These are phyloP conservation scores for Montifringilla adamsi DNA, from an alignment of 2,113 vertebrate genomes.

Conservation along the genomic window DNA sequence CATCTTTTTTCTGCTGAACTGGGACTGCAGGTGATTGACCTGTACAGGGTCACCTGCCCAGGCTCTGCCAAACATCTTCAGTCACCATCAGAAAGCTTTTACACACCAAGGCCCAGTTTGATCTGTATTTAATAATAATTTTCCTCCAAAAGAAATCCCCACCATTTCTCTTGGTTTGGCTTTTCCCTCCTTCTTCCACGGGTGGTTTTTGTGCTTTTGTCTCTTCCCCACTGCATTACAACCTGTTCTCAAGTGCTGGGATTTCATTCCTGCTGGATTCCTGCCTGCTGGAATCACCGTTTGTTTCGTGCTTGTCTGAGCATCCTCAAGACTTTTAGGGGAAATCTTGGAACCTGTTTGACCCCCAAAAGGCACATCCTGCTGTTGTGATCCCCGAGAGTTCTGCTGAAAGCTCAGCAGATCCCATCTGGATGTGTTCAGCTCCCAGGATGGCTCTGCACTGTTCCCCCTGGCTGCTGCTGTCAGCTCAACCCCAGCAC, in stretches of 20 bases:
- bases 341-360: neutral
- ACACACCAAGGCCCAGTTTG: neutral
- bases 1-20: neutral
- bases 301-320: neutral
- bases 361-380: neutral
- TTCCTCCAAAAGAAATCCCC: neutral
- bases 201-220: neutral
- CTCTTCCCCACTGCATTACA: neutral
- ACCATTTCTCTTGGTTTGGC: neutral
- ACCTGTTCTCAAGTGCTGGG: neutral
- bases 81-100: neutral
- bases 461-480: neutral
- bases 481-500: neutral
- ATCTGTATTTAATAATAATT: neutral
- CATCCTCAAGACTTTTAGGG: neutral
- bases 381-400: fast-evolving
- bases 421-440: neutral
- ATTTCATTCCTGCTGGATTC: neutral
- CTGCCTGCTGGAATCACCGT: neutral
- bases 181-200: neutral
- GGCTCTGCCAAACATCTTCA: neutral
- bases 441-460: neutral
- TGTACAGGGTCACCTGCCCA: neutral
- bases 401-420: neutral
- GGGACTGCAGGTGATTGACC: neutral